Base-by-base conservation (phyloP, 2,113 vertebrate species). In the Nibea coibor region DNA sequence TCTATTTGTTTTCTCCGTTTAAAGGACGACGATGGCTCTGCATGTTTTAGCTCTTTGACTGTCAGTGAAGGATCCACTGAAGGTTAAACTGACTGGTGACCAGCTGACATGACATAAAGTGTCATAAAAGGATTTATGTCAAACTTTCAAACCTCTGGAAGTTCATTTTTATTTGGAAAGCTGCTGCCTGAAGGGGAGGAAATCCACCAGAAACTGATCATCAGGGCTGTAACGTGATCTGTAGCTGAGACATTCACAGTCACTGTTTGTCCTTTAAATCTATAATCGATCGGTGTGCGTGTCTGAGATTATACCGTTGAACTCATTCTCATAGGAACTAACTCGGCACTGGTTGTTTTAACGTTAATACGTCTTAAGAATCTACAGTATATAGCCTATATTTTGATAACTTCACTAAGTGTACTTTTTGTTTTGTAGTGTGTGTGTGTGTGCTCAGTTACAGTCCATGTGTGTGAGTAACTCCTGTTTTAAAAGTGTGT, bases 371-470 rank as follows among this genome's bases (percentile, higher is more conserved):
- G 75, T 89, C 78, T 80, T 84, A 62, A 90, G 80, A 75, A 31
- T 73, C 81, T 72, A 82, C 80, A 78, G 63, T 86, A 62, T 89
- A 90, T 77, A 91, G 78, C 78, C 80, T 95, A 84, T 93, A 90
- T 95, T 93, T 95, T 92, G 88, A 93, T 93, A 91, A 93, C 89
- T 91, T 93, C 88, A 93, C 89, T 82, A 93, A 93, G 90, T 93
- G 91, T 89, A 89, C 85, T 87, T 90, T 91, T 63, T 74, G 79
- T 92, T 90, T 78, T 82, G 53, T 61, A 48, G 71, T 87, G 68
- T 77, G 88, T 75, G 43, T 66, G n/a, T 35, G 61, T 75, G 78
- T 82, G 59, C 42, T 71, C 6, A 62, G 53, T 80, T 68, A 50
- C 59, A 57, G 78, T 80, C 69, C 57, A 3, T 51, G 72, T 87